Base-by-base conservation (phyloP, 1,140 invertebrate genomes). In the Ceratina japonica region DNA sequence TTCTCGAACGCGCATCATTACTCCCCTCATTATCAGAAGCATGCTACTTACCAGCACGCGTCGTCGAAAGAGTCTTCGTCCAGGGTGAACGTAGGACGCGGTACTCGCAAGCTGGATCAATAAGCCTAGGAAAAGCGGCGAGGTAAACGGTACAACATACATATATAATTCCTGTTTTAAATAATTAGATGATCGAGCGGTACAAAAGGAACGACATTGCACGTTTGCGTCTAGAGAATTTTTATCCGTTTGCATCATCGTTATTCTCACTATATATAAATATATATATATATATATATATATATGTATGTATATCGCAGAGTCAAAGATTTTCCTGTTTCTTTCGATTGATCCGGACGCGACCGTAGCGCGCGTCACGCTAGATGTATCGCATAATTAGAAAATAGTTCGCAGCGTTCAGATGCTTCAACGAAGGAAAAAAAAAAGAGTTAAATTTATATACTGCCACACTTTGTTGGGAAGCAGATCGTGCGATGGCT, bases 381-480 rank as follows among this genome's bases (percentile, higher is more conserved):
- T 72, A 77, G 68, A 72, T 72, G 75, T 77, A 24, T 49, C 24
- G 58, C 75, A 72, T 54, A 51, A 24, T 54, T 77, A 77, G 68
- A 61, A 4, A 13, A 72, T 72, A 77, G 75, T 54, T 72, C 63
- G 27, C 59, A 54, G 24, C 62, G 59, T 63, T 72, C 52, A 72
- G 15, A 77, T 63, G 68, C 65, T 77, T 63, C 63, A 72, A 77
- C 12, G 63, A 62, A 49, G 37, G 27, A 31, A 31, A 31, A 31
- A n/a, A n/a, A 31, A 31, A 31, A 31, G 27, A 31, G 27, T 31
- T 31, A 31, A 77, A 12, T 54, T 72, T 72, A 69, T 44, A 24
- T 27, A 77, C 75, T 77, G 75, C 75, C 75, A 77, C n/a, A n/a
- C 27, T 66, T 75, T 44, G 31, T 75, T 27, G 20, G 49, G 20